phyloP scores from a whole-genome alignment of 1,140 invertebrate species.

The Phortica variegata region DNA sequence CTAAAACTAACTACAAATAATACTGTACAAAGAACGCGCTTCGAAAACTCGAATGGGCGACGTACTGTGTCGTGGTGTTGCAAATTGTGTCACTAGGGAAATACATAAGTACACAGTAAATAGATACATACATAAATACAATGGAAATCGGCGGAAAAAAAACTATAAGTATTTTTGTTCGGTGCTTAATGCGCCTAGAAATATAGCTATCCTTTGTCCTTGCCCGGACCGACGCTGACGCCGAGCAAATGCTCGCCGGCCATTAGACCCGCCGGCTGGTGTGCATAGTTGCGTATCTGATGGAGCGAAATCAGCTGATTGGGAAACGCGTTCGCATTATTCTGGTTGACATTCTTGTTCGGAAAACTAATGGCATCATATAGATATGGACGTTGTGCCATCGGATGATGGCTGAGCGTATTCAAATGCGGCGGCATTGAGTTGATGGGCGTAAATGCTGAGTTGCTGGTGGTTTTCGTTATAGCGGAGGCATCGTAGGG shows the following conservation, averaged over 20 bases:
- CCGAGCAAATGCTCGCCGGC: conserved; percentile 53
- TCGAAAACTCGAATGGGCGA: conserved; percentile 23
- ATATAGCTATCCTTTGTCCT: conserved; percentile 57
- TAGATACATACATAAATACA: conserved; percentile 4
- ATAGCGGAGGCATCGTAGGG: conserved; percentile 54
- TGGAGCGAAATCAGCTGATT: conserved; percentile 95
- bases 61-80: too few relatives aligned
- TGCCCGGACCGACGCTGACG: conserved; percentile 53
- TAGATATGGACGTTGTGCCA: conserved; percentile 79
- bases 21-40: conserved; percentile 45
- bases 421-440: conserved; percentile 82
- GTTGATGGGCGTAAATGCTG: conserved; percentile 91
- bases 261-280: conserved; percentile 71
- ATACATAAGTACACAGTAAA: background rate
- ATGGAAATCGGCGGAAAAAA: background rate
- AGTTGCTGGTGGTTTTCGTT: conserved; percentile 68
- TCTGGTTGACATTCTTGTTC: conserved; percentile 59
- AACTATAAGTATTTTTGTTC: background rate
- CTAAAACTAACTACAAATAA: conserved; percentile 50
- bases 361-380: conserved; percentile 90
- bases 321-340: conserved; percentile 75
- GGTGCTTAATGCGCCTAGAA: conserved; percentile 34
- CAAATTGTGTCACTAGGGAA: too few relatives aligned
- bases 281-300: conserved; percentile 95
- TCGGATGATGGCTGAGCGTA: conserved; percentile 72